Base-by-base conservation (phyloP, 2,888 invertebrate species). In the Standfussiana lucernea region DNA sequence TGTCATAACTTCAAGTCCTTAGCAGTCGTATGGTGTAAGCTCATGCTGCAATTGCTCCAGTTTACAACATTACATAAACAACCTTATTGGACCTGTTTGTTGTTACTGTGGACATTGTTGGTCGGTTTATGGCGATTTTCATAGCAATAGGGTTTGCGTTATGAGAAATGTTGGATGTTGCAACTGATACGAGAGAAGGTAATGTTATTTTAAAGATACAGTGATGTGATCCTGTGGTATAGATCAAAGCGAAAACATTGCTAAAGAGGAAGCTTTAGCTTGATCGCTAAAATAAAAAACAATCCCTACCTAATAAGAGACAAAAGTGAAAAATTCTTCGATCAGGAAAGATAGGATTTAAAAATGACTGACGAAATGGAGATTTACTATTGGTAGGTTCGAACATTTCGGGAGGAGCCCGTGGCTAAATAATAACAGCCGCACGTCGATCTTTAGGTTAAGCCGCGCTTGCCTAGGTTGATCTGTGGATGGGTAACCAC, bases 11-110 rank as follows among this genome's bases (percentile, higher is more conserved):
- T 11, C 24, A 65, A 83, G 71, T 79, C 80, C 86, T 83, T 80
- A 77, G 56, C 35, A 77, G 77, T 82, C 71, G 73, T 68, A 76
- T 87, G 85, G 84, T 76, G 84, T 84, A 88, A 85, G 80, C 85
- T 80, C 87, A 81, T 83, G 83, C 81, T 89, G 93, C 92, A 92
- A 93, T 79, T 91, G 95, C 93, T 94, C 95, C 84, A 95, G 92
- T 94, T 94, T 94, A 71, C 70, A 59, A 87, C 87, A 87, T 96
- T 95, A 94, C 94, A 92, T 93, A 94, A 95, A 88, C 86, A 76
- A 89, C 90, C 91, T 92, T 93, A 93, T 93, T 92, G 89, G 90
- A 93, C 92, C 91, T 88, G 86, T 91, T 91, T 90, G 91, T 87
- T 80, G 77, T 82, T 86, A 91, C 87, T 82, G 75, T 79, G 74